Base-by-base conservation (phyloP, 2,888 invertebrate species). In the Tipula unca region DNA sequence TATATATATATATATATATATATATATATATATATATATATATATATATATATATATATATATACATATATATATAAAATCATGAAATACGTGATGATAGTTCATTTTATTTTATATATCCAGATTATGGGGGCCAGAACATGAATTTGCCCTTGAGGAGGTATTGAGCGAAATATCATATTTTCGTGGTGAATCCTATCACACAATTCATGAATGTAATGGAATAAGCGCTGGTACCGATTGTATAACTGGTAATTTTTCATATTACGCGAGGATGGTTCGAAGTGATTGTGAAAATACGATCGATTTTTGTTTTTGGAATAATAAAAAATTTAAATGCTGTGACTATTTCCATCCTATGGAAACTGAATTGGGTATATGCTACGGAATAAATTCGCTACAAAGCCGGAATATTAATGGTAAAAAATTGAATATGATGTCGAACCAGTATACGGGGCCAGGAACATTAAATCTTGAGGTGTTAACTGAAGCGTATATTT, bases 81-180 rank as follows among this genome's bases (percentile, higher is more conserved):
- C n/a, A n/a, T n/a, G n/a, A n/a, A 29, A 32, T 32, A 32, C 3
- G 32, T 2, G 32, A 8, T 83, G 83, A 13, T 83, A 82, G 17
- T 54, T 32, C 29, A 82, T 8, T 42, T 14, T 6, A 3, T 17
- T 29, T 20, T 86, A 14, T 85, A 69, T 84, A 32, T 32, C 14
- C 42, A 94, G 95, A 85, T 91, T 94, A 6, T 95, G 93, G 92
- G 93, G 95, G 1, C 91, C 92, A 14, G 92, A 93, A 1, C 95
- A 95, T 87, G 93, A 94, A 87, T 92, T 93, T 86, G 94, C 95
- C 86, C 89, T 95, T 32, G 95, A 95, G 88, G 95, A 95, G 88
- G 93, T 94, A 0, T 90, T 95, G 0, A 93, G 92, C 88, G 95
- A 95, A 89, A 92, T 95, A 54, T 93, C 93, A 0, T 95, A 93